These are phyloP conservation scores for Corapipo altera DNA, from an alignment of 2,113 vertebrate genomes.

Conservation along the genomic window DNA sequence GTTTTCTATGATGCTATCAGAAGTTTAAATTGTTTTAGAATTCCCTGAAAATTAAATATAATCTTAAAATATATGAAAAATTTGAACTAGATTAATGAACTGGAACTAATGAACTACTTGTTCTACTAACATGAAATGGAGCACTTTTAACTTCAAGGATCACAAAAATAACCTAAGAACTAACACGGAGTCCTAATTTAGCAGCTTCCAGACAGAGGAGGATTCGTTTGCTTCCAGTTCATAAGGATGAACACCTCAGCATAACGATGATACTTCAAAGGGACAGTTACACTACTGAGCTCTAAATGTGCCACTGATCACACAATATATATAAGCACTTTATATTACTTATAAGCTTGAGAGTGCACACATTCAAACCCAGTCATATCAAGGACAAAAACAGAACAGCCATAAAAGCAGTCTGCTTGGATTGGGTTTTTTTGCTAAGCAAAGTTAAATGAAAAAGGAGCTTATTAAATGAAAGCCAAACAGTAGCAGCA, in stretches of 20 bases:
- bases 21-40: neutral
- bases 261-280: neutral
- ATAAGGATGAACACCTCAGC: neutral
- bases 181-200: neutral
- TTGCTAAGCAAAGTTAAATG: neutral
- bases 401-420: neutral
- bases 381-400: neutral
- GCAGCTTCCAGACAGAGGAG: neutral
- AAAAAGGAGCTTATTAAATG: neutral
- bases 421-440: neutral
- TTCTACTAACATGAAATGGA: neutral
- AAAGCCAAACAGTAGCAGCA: neutral
- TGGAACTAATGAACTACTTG: neutral
- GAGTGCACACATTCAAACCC: neutral
- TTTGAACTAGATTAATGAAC: neutral
- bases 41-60: neutral
- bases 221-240: neutral
- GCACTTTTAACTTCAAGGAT: neutral
- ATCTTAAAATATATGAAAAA: neutral
- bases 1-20: neutral
- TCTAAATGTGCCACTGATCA: neutral
- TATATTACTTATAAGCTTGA: neutral
- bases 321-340: neutral
- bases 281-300: neutral
- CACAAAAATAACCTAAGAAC: neutral